phyloP scores from a whole-genome alignment of 2,797 vertebrate species.

The Margarornis squamiger region DNA sequence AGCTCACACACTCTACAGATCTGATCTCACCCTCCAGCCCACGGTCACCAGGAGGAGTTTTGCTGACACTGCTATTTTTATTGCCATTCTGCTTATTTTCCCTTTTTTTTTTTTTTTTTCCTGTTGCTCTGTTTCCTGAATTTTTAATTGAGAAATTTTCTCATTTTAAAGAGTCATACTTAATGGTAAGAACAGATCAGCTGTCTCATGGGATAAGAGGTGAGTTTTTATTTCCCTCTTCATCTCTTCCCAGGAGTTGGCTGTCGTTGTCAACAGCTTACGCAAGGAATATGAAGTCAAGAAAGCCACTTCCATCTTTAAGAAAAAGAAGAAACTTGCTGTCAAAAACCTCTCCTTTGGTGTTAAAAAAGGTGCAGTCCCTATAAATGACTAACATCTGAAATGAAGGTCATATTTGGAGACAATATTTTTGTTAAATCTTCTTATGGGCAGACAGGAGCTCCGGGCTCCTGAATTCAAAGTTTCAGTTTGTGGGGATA shows the following conservation, averaged over 20 bases:
- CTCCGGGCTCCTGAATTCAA: rapidly evolving
- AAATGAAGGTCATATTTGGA: not conserved
- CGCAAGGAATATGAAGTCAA: conserved; percentile 83
- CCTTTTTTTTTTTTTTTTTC: too few relatives aligned
- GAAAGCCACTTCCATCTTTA: conserved; percentile 77
- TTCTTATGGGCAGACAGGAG: rapidly evolving
- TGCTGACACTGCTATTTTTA: not conserved
- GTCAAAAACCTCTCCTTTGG: conserved; percentile 88
- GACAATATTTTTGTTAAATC: not conserved
- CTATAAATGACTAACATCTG: not conserved
- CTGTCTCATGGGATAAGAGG: not conserved
- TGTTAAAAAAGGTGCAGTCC: conserved; percentile 85
- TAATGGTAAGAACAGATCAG: not conserved
- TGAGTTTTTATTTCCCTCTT: not conserved
- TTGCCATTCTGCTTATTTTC: not conserved
- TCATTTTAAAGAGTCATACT: not conserved
- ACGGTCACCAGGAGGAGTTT: rapidly evolving
- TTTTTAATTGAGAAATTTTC: not conserved
- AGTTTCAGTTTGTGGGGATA: not conserved
- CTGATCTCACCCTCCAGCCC: not conserved
- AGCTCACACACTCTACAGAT: not conserved
- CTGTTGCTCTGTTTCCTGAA: not conserved
- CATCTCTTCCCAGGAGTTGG: conserved; percentile 77
- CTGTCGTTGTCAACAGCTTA: conserved; percentile 82
- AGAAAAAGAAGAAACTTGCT: conserved; percentile 80